Evolutionary conservation across 2,888 invertebrate species (phyloP).

Genomic region (Megastigmus dorsalis): DNA sequence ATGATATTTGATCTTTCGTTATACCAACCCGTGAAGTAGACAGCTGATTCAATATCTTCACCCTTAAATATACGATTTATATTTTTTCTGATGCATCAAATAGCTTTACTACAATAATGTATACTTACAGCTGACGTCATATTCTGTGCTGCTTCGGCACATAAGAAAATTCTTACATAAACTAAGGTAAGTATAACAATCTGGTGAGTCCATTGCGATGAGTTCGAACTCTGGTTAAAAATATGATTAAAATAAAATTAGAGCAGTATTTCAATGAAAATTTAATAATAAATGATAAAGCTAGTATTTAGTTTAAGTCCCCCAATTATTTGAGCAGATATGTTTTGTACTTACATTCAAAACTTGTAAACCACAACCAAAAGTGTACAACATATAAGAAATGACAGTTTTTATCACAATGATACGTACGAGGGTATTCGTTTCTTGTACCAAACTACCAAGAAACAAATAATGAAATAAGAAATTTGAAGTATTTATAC

Average conservation of each 20-base stretch:
- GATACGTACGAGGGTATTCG: slow-evolving; percentile 2
- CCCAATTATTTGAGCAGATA: neutral
- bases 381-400: neutral
- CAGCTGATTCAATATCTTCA: neutral
- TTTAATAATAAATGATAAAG: neutral
- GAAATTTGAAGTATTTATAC: neutral
- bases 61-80: slow-evolving; percentile 3
- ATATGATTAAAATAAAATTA: no score
- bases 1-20: neutral
- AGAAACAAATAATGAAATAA: neutral
- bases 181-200: neutral
- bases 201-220: slow-evolving; percentile 8
- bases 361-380: slow-evolving; percentile 18
- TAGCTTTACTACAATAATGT: neutral
- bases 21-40: neutral
- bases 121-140: slow-evolving; percentile 2
- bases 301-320: no score
- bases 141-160: slow-evolving; percentile 25
- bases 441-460: slow-evolving; percentile 1
- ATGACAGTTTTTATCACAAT: slow-evolving; percentile 9
- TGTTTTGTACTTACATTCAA: slow-evolving; percentile 1
- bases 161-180: slow-evolving; percentile 10
- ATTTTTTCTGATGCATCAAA: no score
- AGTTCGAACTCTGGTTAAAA: neutral
- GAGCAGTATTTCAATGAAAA: neutral